phyloP scores from a whole-genome alignment of 2,797 vertebrate species.

The Sebastes minor region DNA sequence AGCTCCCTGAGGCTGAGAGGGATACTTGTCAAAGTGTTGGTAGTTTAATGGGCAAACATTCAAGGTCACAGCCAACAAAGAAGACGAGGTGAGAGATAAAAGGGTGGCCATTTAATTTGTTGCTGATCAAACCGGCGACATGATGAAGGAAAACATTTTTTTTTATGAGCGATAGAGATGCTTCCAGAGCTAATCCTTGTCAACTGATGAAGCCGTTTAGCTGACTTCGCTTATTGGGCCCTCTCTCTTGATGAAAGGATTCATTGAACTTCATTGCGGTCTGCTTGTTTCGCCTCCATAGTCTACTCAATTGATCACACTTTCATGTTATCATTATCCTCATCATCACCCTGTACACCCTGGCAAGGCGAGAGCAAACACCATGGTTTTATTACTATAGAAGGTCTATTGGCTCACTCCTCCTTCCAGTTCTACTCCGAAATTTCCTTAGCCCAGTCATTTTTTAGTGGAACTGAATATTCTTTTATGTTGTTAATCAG shows the following conservation, averaged over 20 bases:
- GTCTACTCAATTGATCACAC: constrained; percentile 20
- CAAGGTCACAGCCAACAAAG: constrained; percentile 74
- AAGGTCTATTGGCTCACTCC: neutral
- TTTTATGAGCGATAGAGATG: constrained; percentile 36
- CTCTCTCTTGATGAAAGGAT: constrained; percentile 41
- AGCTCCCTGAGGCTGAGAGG: constrained; percentile 67
- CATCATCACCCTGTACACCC: neutral
- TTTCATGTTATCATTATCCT: constrained; percentile 11
- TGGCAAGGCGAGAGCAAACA: neutral
- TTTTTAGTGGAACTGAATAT: constrained; percentile 47
- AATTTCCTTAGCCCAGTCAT: constrained; percentile 28
- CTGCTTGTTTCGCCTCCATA: constrained; percentile 14
- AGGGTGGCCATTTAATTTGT: constrained; percentile 30
- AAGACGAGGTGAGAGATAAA: constrained; percentile 42
- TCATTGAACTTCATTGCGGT: constrained; percentile 7
- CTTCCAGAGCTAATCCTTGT: constrained; percentile 48
- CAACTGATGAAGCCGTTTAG: constrained; percentile 40
- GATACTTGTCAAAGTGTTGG: constrained; percentile 68
- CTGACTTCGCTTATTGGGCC: constrained; percentile 49
- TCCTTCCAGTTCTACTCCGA: neutral
- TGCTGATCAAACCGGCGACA: constrained; percentile 18
- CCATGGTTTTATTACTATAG: neutral
- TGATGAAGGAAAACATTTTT: constrained; percentile 38
- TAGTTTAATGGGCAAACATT: constrained; percentile 71
- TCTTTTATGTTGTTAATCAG: constrained; percentile 70